These are phyloP conservation scores for Spermophilus dauricus DNA, from an alignment of 2,113 vertebrate species.

Conservation along the genomic window DNA sequence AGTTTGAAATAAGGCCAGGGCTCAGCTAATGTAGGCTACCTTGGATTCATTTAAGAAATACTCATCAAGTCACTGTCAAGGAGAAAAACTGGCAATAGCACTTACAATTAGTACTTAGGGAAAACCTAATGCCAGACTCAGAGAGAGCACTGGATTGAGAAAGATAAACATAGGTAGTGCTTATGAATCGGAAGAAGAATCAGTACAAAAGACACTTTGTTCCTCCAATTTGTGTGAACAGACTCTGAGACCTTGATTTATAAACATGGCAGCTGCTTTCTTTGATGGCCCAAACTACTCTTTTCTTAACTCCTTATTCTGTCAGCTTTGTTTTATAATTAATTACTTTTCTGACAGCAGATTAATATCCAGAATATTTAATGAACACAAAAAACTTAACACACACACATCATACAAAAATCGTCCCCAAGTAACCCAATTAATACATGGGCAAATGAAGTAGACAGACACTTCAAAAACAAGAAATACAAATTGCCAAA, in stretches of 20 bases:
- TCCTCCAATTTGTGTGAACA: accelerated
- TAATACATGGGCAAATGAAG: too few relatives aligned
- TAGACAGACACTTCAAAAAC: too few relatives aligned
- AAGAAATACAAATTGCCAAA: too few relatives aligned
- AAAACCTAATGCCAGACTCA: background rate
- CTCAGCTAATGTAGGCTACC: too few relatives aligned
- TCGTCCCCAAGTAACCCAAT: too few relatives aligned
- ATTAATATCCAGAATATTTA: too few relatives aligned
- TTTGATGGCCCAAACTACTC: background rate
- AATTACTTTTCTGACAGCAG: background rate
- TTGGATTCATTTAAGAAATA: background rate
- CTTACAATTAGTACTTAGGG: background rate
- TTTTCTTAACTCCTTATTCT: background rate
- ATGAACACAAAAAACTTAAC: too few relatives aligned
- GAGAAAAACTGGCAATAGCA: background rate
- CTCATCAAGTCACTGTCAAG: background rate
- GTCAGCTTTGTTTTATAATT: background rate
- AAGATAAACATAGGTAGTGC: background rate
- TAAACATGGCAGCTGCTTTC: background rate
- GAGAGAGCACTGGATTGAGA: too few relatives aligned
- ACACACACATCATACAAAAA: too few relatives aligned
- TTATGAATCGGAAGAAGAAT: background rate
- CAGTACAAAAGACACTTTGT: background rate
- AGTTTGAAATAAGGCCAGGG: background rate
- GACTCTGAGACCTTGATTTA: background rate